Evolutionary conservation across 2,113 vertebrate species (phyloP), one percentile per base, ranked within the genome.

Genomic region (Theristicus caerulescens): DNA sequence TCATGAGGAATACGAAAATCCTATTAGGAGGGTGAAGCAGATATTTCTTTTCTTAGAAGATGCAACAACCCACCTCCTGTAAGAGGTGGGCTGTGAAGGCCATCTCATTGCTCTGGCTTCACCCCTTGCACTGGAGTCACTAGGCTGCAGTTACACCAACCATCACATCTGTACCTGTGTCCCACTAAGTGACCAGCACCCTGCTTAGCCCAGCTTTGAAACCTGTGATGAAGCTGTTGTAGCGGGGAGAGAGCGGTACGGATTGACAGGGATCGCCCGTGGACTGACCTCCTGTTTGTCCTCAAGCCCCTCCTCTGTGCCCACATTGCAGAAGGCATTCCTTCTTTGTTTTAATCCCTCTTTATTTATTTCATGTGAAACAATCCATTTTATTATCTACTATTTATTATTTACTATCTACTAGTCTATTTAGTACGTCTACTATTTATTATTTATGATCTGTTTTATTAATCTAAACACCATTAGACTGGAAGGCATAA

Each of bases 1-100:
- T 92, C 44, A 80, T 61, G 89, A 87, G 40, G 66, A 94, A 74
- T 94, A 97, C 47, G 83, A 95, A 93, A 96, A 96, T 97, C 95
- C 89, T 96, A 66, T 94, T 86, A 96, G 62, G 65, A 79, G 34
- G 44, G 34, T 90, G 82, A 91, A 88, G 80, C n/a, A 88, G 91
- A 85, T 72, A 69, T 79, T 95, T 94, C 78, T 80, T 47, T 34
- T 87, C 44, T 44, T n/a, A 57, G 52, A 59, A 67, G 78, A 54
- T 62, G 61, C 66, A 93, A 32, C 24, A 82, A 42, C 2, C 2
- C 21, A 27, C 27, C 81, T 87, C 34, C 49, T 76, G 13, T 27
- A 29, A 44, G 42, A 74, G 44, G 26, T 61, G 57, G 72, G 47
- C 59, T 64, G 9, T 31, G 55, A 69, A 61, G 47, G 38, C 11